phyloP scores from a whole-genome alignment of 2,113 vertebrate genomes.

The Pangasianodon hypophthalmus region DNA sequence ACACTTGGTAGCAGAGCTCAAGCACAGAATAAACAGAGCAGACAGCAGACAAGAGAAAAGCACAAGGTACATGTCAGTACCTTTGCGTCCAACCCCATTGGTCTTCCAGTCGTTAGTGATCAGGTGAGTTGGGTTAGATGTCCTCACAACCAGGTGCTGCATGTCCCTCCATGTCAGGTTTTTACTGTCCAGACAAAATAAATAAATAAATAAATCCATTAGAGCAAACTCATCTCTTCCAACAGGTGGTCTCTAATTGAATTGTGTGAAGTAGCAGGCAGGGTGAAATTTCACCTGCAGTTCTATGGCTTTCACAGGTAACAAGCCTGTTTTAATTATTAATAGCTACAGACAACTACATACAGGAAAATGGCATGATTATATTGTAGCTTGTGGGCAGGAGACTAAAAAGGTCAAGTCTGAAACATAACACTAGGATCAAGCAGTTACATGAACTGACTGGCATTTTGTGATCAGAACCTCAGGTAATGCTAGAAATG shows the following conservation, averaged over 20 bases:
- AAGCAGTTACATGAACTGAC: background rate
- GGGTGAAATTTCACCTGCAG: background rate
- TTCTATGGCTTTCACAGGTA: background rate
- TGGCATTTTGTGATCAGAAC: background rate
- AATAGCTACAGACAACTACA: constrained; percentile 28
- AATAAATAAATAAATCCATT: background rate
- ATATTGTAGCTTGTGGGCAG: background rate
- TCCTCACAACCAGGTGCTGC: constrained; percentile 96
- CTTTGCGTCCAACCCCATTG: constrained; percentile 94
- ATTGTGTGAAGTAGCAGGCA: background rate
- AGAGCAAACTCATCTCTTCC: background rate
- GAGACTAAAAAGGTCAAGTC: constrained; percentile 2
- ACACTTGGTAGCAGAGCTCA: background rate
- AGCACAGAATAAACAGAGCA: background rate
- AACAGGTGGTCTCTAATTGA: background rate
- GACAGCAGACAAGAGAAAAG: background rate
- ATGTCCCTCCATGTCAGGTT: constrained; percentile 98
- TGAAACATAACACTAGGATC: background rate
- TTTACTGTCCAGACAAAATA: constrained; percentile 74
- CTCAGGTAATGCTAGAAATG: background rate
- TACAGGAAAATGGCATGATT: constrained; percentile 19
- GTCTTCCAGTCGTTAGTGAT: constrained; percentile 90
- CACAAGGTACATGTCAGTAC: constrained; percentile 65
- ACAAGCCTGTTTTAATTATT: background rate
- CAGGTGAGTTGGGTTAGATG: constrained; percentile 89